These are phyloP conservation scores for Bilobella aurantiaca DNA, from an alignment of 1,140 invertebrate species.

Conservation along the genomic window DNA sequence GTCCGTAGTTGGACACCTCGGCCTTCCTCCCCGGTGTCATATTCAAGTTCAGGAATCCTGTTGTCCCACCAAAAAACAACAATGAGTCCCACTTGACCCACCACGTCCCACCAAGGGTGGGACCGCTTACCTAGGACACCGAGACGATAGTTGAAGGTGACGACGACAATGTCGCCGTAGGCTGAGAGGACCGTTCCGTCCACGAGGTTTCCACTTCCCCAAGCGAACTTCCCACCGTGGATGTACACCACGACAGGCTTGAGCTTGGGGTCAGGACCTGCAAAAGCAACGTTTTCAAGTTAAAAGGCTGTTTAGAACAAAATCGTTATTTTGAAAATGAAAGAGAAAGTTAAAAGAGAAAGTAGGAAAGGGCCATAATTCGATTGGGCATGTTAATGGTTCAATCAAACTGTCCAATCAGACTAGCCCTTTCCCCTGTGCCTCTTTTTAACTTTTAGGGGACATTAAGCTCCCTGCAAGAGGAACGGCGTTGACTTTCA, in stretches of 20 bases:
- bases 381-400: neutral
- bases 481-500: too few relatives aligned
- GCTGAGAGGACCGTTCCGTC: conserved; percentile 77
- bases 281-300: conserved; percentile 36
- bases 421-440: neutral
- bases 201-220: conserved; percentile 84
- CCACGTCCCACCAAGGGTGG: neutral
- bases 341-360: neutral
- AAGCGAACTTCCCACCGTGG: conserved; percentile 69
- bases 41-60: conserved; percentile 76
- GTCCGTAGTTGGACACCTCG: conserved; percentile 77
- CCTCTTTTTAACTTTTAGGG: neutral
- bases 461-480: too few relatives aligned
- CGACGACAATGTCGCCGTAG: conserved; percentile 80
- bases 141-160: conserved; percentile 84
- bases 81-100: neutral
- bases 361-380: neutral
- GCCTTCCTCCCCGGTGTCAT: conserved; percentile 64
- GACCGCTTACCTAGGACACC: conserved; percentile 70
- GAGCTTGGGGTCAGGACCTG: conserved; percentile 58
- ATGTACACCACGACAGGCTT: conserved; percentile 78
- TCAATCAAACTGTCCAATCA: neutral
- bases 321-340: conserved; percentile 11
- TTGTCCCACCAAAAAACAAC: neutral
- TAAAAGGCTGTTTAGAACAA: too few relatives aligned